Conservation (phyloP, 2,888 invertebrate genomes). For the Phaedon cochleariae region DNA sequence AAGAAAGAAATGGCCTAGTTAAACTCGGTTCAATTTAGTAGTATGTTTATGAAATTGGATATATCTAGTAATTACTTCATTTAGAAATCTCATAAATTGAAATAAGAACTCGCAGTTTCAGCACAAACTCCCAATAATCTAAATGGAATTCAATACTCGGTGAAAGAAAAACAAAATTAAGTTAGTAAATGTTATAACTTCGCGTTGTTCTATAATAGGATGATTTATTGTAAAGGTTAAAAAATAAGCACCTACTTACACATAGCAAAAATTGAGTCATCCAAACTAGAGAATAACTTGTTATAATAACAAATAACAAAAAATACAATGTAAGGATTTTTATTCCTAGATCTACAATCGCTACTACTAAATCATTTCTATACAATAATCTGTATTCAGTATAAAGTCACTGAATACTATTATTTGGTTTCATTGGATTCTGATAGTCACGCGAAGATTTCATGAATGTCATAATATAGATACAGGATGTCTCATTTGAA, state of each 20-base stretch:
- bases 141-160: slow-evolving; percentile 6
- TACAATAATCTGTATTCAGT: too few relatives aligned
- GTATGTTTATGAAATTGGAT: slow-evolving; percentile 70
- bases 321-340: too few relatives aligned
- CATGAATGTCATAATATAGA: too few relatives aligned
- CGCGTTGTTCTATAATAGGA: neutral
- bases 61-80: slow-evolving; percentile 67
- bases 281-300: neutral
- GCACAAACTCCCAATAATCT: slow-evolving; percentile 16
- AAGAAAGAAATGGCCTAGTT: neutral
- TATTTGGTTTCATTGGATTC: too few relatives aligned
- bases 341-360: too few relatives aligned
- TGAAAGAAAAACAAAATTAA: slow-evolving; percentile 2
- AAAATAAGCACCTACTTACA: neutral
- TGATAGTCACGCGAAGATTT: too few relatives aligned
- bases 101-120: slow-evolving; percentile 43
- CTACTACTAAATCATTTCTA: too few relatives aligned
- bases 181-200: neutral
- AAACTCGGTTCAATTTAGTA: neutral
- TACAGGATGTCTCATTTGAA: too few relatives aligned
- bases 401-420: too few relatives aligned
- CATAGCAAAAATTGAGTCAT: neutral
- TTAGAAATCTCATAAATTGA: slow-evolving; percentile 51
- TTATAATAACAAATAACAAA: neutral
- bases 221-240: neutral